Evolutionary conservation across 2,888 invertebrate genomes (phyloP), one percentile per base, ranked within the genome.

Genomic region (Dynastes tityus): DNA sequence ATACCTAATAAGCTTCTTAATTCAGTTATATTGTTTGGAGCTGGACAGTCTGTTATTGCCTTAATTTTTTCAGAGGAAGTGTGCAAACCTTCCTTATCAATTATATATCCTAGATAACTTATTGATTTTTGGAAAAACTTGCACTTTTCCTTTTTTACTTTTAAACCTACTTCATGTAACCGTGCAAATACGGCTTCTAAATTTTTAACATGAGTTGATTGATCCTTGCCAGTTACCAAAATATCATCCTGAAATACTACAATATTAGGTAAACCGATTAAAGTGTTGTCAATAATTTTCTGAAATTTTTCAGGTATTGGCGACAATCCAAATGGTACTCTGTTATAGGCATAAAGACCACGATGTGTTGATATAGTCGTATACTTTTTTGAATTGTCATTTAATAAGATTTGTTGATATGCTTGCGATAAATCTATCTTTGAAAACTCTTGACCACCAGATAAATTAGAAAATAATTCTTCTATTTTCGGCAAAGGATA

Each of bases 401-500:
- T 81, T 32, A 85, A 74, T 16, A 77, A 76, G n/a, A 84, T 51
- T 80, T 87, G 86, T 55, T 83, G 82, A 81, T 85, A 87, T 4
- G 86, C 85, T 51, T 86, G 82, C 0, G 81, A 76, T 13, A 86
- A 80, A 78, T 87, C 86, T 8, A 87, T 80, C 78, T 85, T 85
- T 13, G 82, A 80, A 80, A 86, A 87, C 73, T 63, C 37, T 9
- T 32, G 67, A 37, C 78, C 79, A 13, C 79, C 78, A 22, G 65
- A 22, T 29, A 80, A 77, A 40, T 61, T 53, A 64, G 11, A 65
- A 64, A 79, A 79, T 11, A 77, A 53, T 32, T 79, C 73, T n/a
- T 77, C 64, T 61, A 77, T 71, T 77, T 8, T 49, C 11, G 77
- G 77, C 29, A 79, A 22, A 37, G 79, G 79, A 64, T 76, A 76